phyloP scores from a whole-genome alignment of 2,113 vertebrate species.

The Bufo bufo region DNA sequence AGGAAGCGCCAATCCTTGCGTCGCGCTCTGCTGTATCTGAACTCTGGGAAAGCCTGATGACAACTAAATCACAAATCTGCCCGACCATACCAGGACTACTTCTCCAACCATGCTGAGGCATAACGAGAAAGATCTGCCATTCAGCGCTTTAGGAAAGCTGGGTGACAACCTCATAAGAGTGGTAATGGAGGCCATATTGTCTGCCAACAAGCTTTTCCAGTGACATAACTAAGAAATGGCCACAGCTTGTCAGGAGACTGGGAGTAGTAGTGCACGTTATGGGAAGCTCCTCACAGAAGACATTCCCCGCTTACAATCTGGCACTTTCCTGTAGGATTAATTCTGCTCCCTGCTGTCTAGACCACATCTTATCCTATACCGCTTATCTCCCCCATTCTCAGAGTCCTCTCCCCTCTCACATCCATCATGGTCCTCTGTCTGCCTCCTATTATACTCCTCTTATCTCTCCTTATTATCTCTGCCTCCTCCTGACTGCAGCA shows the following conservation, averaged over 20 bases:
- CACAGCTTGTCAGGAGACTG: neutral
- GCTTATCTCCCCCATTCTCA: neutral
- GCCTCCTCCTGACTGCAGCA: neutral
- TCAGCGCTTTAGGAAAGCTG: too few relatives aligned
- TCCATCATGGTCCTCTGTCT: neutral
- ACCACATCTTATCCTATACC: constrained; percentile 6
- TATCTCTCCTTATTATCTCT: neutral
- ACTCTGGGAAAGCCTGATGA: too few relatives aligned
- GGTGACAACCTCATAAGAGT: too few relatives aligned
- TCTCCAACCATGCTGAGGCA: too few relatives aligned
- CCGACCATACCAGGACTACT: too few relatives aligned
- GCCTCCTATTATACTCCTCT: neutral
- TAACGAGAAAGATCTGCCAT: too few relatives aligned
- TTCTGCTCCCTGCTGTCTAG: neutral
- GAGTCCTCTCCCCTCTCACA: neutral
- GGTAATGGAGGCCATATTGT: too few relatives aligned
- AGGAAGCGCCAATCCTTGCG: too few relatives aligned
- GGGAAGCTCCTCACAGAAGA: neutral
- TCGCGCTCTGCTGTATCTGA: too few relatives aligned
- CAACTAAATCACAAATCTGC: too few relatives aligned
- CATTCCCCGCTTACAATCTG: neutral
- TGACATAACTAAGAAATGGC: too few relatives aligned
- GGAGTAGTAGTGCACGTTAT: neutral
- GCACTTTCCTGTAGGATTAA: neutral
- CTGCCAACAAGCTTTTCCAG: too few relatives aligned